A percentile compares a stretch with the other conserved stretches of the same genome.
Conservation (phyloP, 2,888 invertebrate species). For the Ischnura elegans region DNA sequence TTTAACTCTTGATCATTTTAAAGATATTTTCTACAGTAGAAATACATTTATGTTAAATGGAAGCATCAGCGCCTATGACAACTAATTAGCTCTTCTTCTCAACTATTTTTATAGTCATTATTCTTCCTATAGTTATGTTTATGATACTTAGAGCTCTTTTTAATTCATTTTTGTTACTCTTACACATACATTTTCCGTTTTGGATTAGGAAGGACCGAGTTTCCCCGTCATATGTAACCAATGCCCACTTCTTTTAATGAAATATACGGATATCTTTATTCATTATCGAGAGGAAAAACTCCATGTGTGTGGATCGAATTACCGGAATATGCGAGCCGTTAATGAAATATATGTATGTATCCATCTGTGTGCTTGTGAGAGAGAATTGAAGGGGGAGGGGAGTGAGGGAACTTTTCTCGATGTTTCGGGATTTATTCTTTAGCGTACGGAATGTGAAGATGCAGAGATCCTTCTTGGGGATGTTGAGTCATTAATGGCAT, state of each 20-base stretch:
- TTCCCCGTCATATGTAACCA: background rate
- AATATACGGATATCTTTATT: background rate
- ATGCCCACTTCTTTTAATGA: background rate
- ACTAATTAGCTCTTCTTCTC: no score
- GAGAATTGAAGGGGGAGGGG: background rate
- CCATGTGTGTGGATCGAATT: no score
- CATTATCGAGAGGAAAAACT: background rate
- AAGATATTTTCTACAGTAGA: no score
- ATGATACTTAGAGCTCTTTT: background rate
- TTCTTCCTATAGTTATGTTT: no score
- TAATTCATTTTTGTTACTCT: background rate
- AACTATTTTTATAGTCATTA: no score
- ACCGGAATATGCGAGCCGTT: background rate
- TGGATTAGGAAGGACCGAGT: background rate
- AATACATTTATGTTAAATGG: no score
- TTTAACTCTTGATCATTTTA: no score
- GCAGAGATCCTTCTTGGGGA: background rate
- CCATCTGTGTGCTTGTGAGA: background rate
- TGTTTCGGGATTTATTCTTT: background rate
- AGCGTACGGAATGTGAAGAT: background rate
- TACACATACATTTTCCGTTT: background rate
- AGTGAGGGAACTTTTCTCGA: background rate
- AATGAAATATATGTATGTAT: slow-evolving; percentile 25
- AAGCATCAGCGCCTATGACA: no score
- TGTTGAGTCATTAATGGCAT: slow-evolving; percentile 26